These are phyloP conservation scores for Amblyjoppa proteus DNA, from an alignment of 2,888 invertebrate species.

Conservation along the genomic window DNA sequence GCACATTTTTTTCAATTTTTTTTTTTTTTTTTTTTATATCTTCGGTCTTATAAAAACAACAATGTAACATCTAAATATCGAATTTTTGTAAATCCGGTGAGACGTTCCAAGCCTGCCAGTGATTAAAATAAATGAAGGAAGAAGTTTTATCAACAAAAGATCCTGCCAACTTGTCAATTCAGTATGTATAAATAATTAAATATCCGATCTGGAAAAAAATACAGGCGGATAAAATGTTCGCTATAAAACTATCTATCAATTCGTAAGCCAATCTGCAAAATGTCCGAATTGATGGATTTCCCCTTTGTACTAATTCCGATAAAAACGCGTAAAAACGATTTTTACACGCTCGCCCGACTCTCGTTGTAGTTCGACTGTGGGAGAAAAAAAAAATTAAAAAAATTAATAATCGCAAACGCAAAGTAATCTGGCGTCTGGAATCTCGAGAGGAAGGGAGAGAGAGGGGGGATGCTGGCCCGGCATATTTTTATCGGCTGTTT, in stretches of 20 bases:
- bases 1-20: constrained; percentile 12
- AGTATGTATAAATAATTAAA: background rate
- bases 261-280: background rate
- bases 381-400: constrained; percentile 9
- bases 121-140: background rate
- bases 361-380: background rate
- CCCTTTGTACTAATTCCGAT: background rate
- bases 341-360: background rate
- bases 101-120: background rate
- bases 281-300: background rate
- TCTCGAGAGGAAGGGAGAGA: constrained; percentile 48
- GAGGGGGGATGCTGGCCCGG: constrained; percentile 49
- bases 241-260: background rate
- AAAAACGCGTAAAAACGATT: background rate
- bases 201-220: background rate
- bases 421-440: constrained; percentile 60
- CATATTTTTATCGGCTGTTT: constrained; percentile 64
- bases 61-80: background rate
- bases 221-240: too few species aligned
- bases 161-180: background rate
- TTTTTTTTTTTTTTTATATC: background rate
- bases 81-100: background rate
- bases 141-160: background rate
- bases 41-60: background rate
- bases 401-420: constrained; percentile 64